Base-by-base conservation (phyloP, 1,140 invertebrate species). In the Acromyrmex charruanus region DNA sequence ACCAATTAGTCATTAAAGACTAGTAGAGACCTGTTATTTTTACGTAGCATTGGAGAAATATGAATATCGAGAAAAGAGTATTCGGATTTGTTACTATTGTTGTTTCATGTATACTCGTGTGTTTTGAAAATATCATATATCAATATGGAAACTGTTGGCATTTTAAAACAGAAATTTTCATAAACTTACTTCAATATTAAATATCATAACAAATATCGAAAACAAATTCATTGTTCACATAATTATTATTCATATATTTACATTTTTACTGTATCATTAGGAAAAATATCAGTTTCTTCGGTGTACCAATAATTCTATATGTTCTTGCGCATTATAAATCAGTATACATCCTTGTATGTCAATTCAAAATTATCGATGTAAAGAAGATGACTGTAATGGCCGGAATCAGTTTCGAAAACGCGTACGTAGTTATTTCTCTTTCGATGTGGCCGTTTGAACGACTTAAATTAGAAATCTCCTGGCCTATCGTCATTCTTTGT, bases 381-480 rank as follows among this genome's bases (percentile, higher is more conserved):
- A 71, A 87, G 77, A 58, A 53, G 63, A 85, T 59, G 55, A 25
- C 63, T 3, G 39, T 85, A 90, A 85, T 84, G 68, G 63, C 18
- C 68, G 44, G 87, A 85, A 86, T 79, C 86, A 77, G 39, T 72
- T 65, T 69, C 35, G 18, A 31, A 86, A 86, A 77, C 21, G 82
- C 65, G 72, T 59, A 74, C 89, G 31, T 79, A 86, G 28, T 74
- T 51, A 69, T 91, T 91, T 88, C 72, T 84, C 79, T 85, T 85
- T 90, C 82, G 79, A 79, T 77, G 63, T 79, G n/a, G 58, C 21
- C n/a, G 68, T 88, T 86, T 63, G 65, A 58, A 72, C 44, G 31
- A 71, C 44, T 82, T 58, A 68, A 86, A 91, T 84, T 91, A 91
- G 84, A 88, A 90, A 90, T 88, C 77, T 74, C 63, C 53, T 39